Evolutionary conservation across 2,797 vertebrate genomes (phyloP), one percentile per base, ranked within the genome.

Genomic region (Podargus strigoides): DNA sequence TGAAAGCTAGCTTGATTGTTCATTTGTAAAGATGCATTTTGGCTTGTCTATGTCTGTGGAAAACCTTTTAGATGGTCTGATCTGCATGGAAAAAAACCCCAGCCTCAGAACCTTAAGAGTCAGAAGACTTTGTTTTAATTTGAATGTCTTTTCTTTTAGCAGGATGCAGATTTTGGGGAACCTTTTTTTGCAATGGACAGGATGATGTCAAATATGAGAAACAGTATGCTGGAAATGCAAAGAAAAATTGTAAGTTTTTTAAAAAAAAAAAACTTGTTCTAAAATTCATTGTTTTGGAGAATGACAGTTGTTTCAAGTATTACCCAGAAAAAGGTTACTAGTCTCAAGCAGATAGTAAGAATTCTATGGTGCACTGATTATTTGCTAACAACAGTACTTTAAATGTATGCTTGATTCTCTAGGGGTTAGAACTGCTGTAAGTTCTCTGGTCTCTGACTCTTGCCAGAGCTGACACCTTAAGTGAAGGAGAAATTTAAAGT

Each of bases 131-230:
- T 36, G 6, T 17, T 62, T 22, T 59, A 24, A 90, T 68, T 89
- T 52, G 15, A 19, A 11, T 30, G 32, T 58, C 39, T 34, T 70
- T 22, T 95, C 90, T 82, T 91, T 59, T 59, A 76, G 18, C 92
- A 97, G 94, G 95, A 55, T 95, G 74, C 66, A 81, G 97, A 97
- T 96, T 94, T 97, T 64, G 97, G 90, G 76, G 98, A 98, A 34
- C 98, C 98, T 74, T 98, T 99, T 85, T 94, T 97, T 90, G 97
- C 98, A 92, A 96, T 99, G 95, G 98, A 99, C 96, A 98, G 91
- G 97, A 98, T 99, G 98, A 98, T 99, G 98, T 75, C 96, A 87
- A 98, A 98, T 91, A 98, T 99, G 98, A 98, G 98, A 90, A 98
- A 97, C 97, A 97, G 94, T 78, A 98, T 99, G 98, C 95, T 98